Base-by-base conservation (phyloP, 2,113 vertebrate species). In the Callionymus lyra region DNA sequence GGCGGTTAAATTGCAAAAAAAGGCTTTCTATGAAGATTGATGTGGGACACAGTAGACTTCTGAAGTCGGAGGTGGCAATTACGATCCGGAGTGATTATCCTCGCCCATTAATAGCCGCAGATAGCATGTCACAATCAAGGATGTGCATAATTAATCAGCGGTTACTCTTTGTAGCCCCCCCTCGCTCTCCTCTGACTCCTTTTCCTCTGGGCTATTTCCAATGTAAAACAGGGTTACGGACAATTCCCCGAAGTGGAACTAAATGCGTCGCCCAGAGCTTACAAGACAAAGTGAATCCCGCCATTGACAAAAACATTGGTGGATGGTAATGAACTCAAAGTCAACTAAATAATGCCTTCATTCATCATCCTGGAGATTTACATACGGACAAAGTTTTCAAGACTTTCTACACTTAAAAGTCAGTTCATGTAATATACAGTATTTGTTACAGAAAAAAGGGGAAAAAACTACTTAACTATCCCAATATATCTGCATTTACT, bases 71-170 rank as follows among this genome's bases (percentile, higher is more conserved):
- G 88, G 82, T 86, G 89, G 86, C 88, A 91, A 90, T 93, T 91
- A 91, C 88, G 89, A 88, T 92, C 87, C 86, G 35, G 77, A 83
- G 85, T 89, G 92, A 96, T 94, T 92, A 94, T 96, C 90, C 89
- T 72, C 83, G 83, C 78, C 85, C 90, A 90, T 92, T 94, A 96
- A 91, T 89, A 92, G 88, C 88, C 87, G 86, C 84, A 91, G 89
- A 92, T 91, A 91, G 85, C 85, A 79, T 85, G 90, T 89, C 89
- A 92, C 87, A 90, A 88, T 90, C 84, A 84, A 84, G 87, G 82
- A 76, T 86, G 86, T 82, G 78, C 85, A 88, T 88, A 90, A 93
- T 97, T 90, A 91, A 92, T 94, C 91, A 88, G 85, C 80, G 77
- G 65, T 77, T 82, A 76, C 63, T 70, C 63, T 53, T 57, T 70